phyloP scores from a whole-genome alignment of 1,140 invertebrate genomes.

The Eulimnadia texana region DNA sequence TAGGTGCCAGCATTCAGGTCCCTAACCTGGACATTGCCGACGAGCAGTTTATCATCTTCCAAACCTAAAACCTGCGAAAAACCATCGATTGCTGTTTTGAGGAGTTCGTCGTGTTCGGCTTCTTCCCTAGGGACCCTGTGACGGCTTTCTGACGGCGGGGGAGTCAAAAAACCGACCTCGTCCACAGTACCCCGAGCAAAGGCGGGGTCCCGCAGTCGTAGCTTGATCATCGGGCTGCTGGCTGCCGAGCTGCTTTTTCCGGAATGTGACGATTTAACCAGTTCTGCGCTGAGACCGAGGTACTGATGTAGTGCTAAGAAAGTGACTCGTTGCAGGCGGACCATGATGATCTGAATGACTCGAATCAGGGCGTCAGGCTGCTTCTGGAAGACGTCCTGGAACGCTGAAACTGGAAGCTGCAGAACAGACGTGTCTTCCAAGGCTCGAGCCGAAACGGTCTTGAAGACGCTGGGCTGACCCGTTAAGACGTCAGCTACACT shows the following conservation, averaged over 20 bases:
- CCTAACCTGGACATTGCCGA: slow-evolving; percentile 56
- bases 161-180: background rate
- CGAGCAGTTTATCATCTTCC: slow-evolving; percentile 46
- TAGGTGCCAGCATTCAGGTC: slow-evolving; percentile 63
- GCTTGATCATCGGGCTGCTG: background rate
- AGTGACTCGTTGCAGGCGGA: slow-evolving; percentile 88
- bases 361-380: slow-evolving; percentile 89
- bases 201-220: background rate
- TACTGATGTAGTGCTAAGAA: slow-evolving; percentile 97
- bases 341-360: slow-evolving; percentile 96
- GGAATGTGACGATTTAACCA: slow-evolving; percentile 50
- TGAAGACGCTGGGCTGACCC: slow-evolving; percentile 85
- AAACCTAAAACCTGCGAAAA: slow-evolving; percentile 61
- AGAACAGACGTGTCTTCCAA: slow-evolving; percentile 75
- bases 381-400: slow-evolving; percentile 53
- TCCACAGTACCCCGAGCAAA: background rate
- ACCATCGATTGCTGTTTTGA: slow-evolving; percentile 59
- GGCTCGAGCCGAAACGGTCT: slow-evolving; percentile 89
- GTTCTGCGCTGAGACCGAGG: slow-evolving; percentile 75
- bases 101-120: slow-evolving; percentile 28
- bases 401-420: slow-evolving; percentile 76
- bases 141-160: slow-evolving; percentile 8
- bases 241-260: background rate
- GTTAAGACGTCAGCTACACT: slow-evolving; percentile 94
- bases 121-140: slow-evolving; percentile 15